These are phyloP conservation scores for Centropristis striata DNA, from an alignment of 2,113 vertebrate genomes.

Conservation along the genomic window DNA sequence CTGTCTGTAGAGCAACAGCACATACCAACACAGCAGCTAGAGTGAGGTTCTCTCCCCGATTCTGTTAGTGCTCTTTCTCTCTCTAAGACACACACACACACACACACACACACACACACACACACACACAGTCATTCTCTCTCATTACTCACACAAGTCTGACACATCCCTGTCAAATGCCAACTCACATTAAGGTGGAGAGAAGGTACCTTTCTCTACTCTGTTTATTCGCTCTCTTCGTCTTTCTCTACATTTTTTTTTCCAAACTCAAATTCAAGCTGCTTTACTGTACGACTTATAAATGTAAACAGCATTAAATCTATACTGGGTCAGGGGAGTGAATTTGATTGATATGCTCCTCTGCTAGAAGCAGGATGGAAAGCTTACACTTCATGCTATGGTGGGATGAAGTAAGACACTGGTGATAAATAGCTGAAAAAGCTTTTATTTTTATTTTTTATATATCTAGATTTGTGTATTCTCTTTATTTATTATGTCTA, in stretches of 20 bases:
- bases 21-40: slow-evolving; percentile 67
- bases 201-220: slow-evolving; percentile 57
- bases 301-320: slow-evolving; percentile 29
- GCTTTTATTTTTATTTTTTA: no score
- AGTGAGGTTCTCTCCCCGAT: slow-evolving; percentile 27
- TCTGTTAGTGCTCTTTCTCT: slow-evolving; percentile 18
- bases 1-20: slow-evolving; percentile 57
- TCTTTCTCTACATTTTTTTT: slow-evolving; percentile 23
- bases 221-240: slow-evolving; percentile 34
- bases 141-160: slow-evolving; percentile 78
- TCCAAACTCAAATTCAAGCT: slow-evolving; percentile 24
- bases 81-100: slow-evolving; percentile 1
- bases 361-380: no score
- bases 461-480: no score
- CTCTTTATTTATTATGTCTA: no score
- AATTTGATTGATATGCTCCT: no score
- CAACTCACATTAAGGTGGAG: slow-evolving; percentile 73
- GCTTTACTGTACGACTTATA: not conserved
- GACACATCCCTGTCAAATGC: slow-evolving; percentile 76
- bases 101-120: slow-evolving; percentile 47
- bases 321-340: no score
- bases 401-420: no score
- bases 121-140: slow-evolving; percentile 61
- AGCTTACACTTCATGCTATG: no score
- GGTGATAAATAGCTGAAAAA: no score